These are phyloP conservation scores for Glyphotaelius pellucidus DNA, from an alignment of 2,888 invertebrate genomes.

Conservation along the genomic window DNA sequence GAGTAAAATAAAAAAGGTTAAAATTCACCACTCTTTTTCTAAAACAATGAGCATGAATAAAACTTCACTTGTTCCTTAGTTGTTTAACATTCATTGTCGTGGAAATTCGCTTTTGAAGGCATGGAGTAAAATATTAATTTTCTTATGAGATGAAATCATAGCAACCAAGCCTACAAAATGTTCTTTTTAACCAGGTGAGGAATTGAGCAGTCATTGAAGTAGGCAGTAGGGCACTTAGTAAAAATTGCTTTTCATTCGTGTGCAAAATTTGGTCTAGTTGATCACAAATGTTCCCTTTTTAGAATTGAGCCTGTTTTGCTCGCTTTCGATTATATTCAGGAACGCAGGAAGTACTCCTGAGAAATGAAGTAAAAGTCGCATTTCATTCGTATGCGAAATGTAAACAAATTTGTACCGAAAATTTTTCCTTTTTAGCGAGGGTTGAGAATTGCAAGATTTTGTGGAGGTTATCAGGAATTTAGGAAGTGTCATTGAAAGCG, in stretches of 20 bases:
- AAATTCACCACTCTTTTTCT: not conserved
- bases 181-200: not conserved
- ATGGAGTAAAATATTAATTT: not conserved
- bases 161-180: not conserved
- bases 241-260: not conserved
- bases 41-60: not conserved
- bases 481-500: not conserved
- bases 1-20: not conserved
- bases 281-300: not conserved
- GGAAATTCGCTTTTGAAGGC: not conserved
- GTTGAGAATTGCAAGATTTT: not conserved
- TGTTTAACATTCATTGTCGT: not conserved
- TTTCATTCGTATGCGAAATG: not conserved
- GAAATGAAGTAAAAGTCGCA: not conserved
- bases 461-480: constrained; percentile 2
- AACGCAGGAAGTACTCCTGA: not conserved
- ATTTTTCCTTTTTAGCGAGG: not conserved
- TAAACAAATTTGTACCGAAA: not conserved
- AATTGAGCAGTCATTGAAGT: not conserved
- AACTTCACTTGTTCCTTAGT: not conserved
- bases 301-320: not conserved
- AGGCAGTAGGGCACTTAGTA: not conserved
- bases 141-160: not conserved
- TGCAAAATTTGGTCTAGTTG: not conserved
- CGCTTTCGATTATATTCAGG: not conserved